phyloP scores from a whole-genome alignment of 23 tunicate species.

The Ciona savignyi region DNA sequence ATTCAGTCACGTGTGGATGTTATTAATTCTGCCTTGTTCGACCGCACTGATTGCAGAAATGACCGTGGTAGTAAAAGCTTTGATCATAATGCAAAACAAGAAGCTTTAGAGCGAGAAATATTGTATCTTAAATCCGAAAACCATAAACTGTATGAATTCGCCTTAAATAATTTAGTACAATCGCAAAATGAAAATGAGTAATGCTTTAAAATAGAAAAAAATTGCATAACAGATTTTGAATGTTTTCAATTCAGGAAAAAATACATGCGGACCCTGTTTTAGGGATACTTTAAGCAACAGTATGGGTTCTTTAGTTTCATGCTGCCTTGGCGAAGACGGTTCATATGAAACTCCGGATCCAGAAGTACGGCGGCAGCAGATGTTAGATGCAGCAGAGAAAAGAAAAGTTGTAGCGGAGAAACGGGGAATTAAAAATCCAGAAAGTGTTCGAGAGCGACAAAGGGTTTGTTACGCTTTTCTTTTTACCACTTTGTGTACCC shows the following conservation, averaged over 20 bases:
- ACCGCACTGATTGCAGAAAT: too few species aligned
- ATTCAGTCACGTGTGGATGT: too few species aligned
- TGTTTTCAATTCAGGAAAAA: too few species aligned
- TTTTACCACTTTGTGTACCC: too few species aligned
- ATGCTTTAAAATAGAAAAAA: too few species aligned
- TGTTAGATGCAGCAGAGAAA: slow-evolving; percentile 71
- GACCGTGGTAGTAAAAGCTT: background rate
- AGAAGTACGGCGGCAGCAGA: slow-evolving; percentile 56
- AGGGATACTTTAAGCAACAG: too few species aligned
- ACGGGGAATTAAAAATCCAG: slow-evolving; percentile 80
- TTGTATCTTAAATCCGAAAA: slow-evolving; percentile 10
- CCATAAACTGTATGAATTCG: slow-evolving; percentile 26
- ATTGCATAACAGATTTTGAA: too few species aligned
- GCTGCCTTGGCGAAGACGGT: slow-evolving; percentile 4
- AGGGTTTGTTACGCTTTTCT: too few species aligned
- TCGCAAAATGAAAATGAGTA: too few species aligned
- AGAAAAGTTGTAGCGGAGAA: slow-evolving; percentile 31
- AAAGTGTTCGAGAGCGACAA: slow-evolving; percentile 43
- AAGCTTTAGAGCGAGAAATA: slow-evolving; percentile 1
- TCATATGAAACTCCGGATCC: slow-evolving; percentile 74
- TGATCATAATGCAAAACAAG: background rate
- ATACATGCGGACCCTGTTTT: too few species aligned
- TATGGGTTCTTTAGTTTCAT: slow-evolving; percentile 38
- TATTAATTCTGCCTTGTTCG: too few species aligned
- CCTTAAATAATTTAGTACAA: slow-evolving; percentile 5